Conservation (phyloP, 2,888 invertebrate species). For the Troides aeacus region DNA sequence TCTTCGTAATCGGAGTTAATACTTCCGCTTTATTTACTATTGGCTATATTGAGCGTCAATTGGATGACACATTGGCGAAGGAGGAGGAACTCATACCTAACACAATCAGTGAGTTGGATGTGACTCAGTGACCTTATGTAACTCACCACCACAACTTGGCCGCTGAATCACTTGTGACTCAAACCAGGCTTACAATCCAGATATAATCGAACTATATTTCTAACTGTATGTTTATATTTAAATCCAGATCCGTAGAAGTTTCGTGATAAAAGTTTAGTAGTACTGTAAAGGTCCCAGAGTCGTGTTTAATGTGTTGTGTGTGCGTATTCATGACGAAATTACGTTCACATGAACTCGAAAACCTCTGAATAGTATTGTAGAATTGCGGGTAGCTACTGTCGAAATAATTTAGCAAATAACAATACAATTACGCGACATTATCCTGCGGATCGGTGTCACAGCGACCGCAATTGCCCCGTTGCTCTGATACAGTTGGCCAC, state of each 20-base stretch:
- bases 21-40: not conserved
- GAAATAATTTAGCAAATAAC: slow-evolving; percentile 15
- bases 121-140: slow-evolving; percentile 12
- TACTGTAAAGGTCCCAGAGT: too few relatives aligned
- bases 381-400: not conserved
- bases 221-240: not conserved
- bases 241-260: too few relatives aligned
- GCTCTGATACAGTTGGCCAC: not conserved
- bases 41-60: not conserved
- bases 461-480: not conserved
- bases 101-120: not conserved
- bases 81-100: not conserved
- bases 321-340: not conserved
- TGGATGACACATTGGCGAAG: slow-evolving; percentile 7
- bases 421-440: slow-evolving; percentile 12
- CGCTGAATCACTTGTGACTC: slow-evolving; percentile 19
- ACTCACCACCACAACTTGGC: not conserved
- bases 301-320: too few relatives aligned
- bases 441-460: not conserved
- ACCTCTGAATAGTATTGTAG: not conserved
- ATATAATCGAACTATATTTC: not conserved
- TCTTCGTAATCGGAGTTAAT: too few relatives aligned
- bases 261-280: too few relatives aligned
- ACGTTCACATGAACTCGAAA: not conserved
- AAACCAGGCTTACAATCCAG: not conserved